Conservation (phyloP, 2,888 invertebrate genomes). For the Kuschelorhynchus macadamiae region DNA sequence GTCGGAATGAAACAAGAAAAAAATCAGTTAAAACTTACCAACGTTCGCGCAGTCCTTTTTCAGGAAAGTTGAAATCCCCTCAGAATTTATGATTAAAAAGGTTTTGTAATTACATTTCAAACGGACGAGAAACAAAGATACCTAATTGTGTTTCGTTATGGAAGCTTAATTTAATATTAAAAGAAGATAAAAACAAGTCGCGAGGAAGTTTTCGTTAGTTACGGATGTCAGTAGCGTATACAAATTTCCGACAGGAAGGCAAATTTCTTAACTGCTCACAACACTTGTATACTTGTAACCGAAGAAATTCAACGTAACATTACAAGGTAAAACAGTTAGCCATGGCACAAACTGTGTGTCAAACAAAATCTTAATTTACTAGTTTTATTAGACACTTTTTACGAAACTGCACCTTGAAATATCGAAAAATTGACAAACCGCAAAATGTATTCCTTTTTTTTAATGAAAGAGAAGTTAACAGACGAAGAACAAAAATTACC, state of each 20-base stretch:
- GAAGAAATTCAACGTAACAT: too few relatives aligned
- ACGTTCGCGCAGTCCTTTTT: constrained; percentile 39
- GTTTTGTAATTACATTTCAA: constrained; percentile 49
- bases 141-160: constrained; percentile 49
- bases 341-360: too few relatives aligned
- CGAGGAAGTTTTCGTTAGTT: constrained; percentile 39
- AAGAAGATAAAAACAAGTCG: constrained; percentile 44
- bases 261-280: not conserved
- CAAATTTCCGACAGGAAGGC: constrained; percentile 10
- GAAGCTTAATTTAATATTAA: constrained; percentile 50
- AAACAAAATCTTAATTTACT: too few relatives aligned
- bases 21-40: constrained; percentile 44
- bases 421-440: too few relatives aligned
- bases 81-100: constrained; percentile 48
- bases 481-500: too few relatives aligned
- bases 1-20: constrained; percentile 29
- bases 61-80: constrained; percentile 41
- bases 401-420: too few relatives aligned
- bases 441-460: too few relatives aligned
- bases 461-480: too few relatives aligned
- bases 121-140: constrained; percentile 49
- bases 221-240: constrained; percentile 26
- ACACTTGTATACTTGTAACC: not conserved
- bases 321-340: too few relatives aligned
- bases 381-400: too few relatives aligned